Base-by-base conservation (phyloP, 2,797 vertebrate genomes). In the Enteromius viviparus region DNA sequence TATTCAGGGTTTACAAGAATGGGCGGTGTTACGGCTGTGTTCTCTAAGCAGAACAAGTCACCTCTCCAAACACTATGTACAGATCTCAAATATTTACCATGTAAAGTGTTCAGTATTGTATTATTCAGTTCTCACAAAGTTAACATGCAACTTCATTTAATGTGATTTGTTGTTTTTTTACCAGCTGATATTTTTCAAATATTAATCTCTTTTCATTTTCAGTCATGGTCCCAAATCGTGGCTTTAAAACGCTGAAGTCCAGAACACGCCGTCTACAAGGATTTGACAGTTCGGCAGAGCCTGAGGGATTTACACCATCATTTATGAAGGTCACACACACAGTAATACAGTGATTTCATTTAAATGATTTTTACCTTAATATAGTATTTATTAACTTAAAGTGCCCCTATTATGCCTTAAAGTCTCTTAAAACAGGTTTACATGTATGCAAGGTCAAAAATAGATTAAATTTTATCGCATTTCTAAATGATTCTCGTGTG, bases 211-310 rank as follows among this genome's bases (percentile, higher is more conserved):
- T 21, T 42, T 62, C 6, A 7, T 64, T 17, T 55, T 58, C 11
- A 88, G 97, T 94, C 87, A 95, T 94, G 78, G 81, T 96, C 88
- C 97, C 96, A 87, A 94, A 91, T 85, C 94, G 97, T 88, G 96
- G 95, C 79, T 99, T 99, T 93, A 99, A 99, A 93, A 99, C 97
- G 15, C 92, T 99, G 86, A 96, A 95, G 89, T 97, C 90, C 89
- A 97, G 95, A 95, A 93, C 95, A 85, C 95, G 96, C 60, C 95
- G 96, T 64, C 87, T 95, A 2, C 97, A 97, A 87, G 94, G 95
- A 17, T 89, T 93, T 0, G 96, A 97, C 3, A 94, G 94, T 60
- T 86, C 96, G 23, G 85, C 90, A 49, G 96, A 97, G 88, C 87
- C 95, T 40, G 96, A 94, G 70, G 92, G 89, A 34, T 94, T 95